Percentiles rank a stretch among this genome's conserved stretches.
phyloP scores from a whole-genome alignment of 2,113 vertebrate species.

The Typhlomys cinereus region DNA sequence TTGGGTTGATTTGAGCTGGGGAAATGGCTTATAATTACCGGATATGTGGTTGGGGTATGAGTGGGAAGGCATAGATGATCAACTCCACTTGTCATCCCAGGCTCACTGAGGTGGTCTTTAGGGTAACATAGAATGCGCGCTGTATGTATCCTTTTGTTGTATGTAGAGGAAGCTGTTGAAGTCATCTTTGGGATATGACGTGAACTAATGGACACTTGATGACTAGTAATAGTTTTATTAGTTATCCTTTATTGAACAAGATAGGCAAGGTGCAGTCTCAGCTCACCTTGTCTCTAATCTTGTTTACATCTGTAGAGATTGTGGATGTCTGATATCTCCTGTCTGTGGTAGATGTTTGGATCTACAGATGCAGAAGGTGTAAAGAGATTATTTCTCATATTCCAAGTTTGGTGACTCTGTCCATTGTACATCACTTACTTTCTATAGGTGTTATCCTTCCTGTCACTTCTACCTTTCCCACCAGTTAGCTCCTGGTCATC shows the following conservation, averaged over 20 bases:
- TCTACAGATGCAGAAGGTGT: not conserved
- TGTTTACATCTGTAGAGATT: not conserved
- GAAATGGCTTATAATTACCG: accelerated
- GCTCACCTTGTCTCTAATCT: not conserved
- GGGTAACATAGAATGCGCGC: accelerated
- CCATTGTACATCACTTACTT: not conserved
- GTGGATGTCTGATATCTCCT: not conserved
- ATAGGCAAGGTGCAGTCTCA: not conserved
- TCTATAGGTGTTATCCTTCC: not conserved
- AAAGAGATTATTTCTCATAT: not conserved
- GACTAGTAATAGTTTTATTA: no score
- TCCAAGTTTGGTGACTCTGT: not conserved
- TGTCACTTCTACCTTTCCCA: accelerated
- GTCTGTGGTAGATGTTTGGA: not conserved
- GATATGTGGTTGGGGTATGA: not conserved
- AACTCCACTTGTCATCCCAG: not conserved
- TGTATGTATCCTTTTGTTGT: no score
- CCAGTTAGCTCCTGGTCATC: not conserved
- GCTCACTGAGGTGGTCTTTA: accelerated
- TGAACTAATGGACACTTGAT: not conserved
- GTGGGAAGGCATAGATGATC: no score
- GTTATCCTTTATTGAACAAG: not conserved
- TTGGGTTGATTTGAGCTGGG: not conserved
- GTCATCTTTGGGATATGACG: not conserved
- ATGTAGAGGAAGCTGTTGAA: not conserved